Percentiles rank a stretch among this genome's conserved stretches.
Evolutionary conservation across 2,888 invertebrate species (phyloP).

Genomic region (Busseola fusca): DNA sequence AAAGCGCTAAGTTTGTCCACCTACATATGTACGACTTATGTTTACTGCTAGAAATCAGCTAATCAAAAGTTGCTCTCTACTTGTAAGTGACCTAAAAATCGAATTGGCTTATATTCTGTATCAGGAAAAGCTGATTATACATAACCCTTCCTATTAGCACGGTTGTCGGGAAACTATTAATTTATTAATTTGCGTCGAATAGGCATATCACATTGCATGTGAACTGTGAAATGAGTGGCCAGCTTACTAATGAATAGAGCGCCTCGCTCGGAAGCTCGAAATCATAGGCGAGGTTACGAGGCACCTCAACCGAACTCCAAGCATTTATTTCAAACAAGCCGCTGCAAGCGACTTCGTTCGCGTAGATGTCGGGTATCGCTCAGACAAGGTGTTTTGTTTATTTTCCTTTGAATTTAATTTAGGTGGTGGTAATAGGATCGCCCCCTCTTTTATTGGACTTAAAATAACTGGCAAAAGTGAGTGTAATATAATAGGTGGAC

Average conservation of each 20-base stretch:
- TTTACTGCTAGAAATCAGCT: not conserved
- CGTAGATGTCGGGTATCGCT: too few species aligned
- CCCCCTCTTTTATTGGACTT: too few species aligned
- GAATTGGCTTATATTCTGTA: not conserved
- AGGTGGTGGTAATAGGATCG: too few species aligned
- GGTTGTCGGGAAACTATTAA: constrained; percentile 13
- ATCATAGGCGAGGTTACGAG: not conserved
- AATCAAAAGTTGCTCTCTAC: not conserved
- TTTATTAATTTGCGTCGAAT: constrained; percentile 2
- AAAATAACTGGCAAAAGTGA: too few species aligned
- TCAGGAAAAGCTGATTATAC: not conserved
- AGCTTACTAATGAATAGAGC: constrained; percentile 7
- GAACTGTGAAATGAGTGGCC: constrained; percentile 9
- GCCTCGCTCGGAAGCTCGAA: not conserved
- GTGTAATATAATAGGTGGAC: too few species aligned
- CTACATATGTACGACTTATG: too few species aligned
- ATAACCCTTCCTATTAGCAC: not conserved
- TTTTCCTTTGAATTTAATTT: too few species aligned
- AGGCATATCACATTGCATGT: constrained; percentile 13
- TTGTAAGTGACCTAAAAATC: not conserved
- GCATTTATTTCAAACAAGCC: too few species aligned
- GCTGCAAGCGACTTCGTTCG: too few species aligned
- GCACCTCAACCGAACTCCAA: not conserved
- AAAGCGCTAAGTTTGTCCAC: too few species aligned
- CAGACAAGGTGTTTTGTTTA: too few species aligned